Conservation (phyloP, 2,888 invertebrate genomes). For the Carabus problematicus region DNA sequence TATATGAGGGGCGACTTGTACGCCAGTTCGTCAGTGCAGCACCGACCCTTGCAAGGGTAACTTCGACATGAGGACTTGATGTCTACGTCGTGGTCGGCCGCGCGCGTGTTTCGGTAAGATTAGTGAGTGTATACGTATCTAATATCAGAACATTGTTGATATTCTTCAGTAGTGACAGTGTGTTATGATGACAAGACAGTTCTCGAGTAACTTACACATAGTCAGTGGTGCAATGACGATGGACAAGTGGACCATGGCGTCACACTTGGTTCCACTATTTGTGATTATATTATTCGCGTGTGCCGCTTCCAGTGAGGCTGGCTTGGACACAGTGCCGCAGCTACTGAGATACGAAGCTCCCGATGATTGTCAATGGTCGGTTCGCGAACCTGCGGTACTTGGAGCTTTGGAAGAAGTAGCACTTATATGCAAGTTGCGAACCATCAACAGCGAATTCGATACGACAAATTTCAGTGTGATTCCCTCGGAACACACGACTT, state of each 20-base stretch:
- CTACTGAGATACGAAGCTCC: conserved; percentile 77
- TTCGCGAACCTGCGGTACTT: conserved; percentile 67
- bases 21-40: conserved; percentile 47
- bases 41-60: conserved; percentile 46
- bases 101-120: conserved; percentile 12
- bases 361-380: conserved; percentile 84
- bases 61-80: conserved; percentile 41
- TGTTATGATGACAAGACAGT: not conserved
- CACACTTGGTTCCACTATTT: conserved; percentile 16
- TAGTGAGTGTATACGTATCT: conserved; percentile 1
- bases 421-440: conserved; percentile 79
- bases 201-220: conserved; percentile 3
- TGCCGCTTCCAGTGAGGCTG: conserved; percentile 32
- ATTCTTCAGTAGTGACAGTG: conserved; percentile 17
- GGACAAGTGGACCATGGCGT: conserved; percentile 21
- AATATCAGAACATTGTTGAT: not conserved
- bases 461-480: conserved; percentile 89
- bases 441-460: conserved; percentile 87
- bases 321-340: conserved; percentile 56
- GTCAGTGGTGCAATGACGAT: conserved; percentile 1
- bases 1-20: conserved; percentile 48
- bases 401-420: conserved; percentile 72
- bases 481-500: conserved; percentile 82
- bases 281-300: conserved; percentile 8
- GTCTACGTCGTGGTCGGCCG: conserved; percentile 38